A percentile compares a stretch with the other conserved stretches of the same genome.
These are phyloP conservation scores for Lagopus muta DNA, from an alignment of 2,113 vertebrate genomes.

Conservation along the genomic window DNA sequence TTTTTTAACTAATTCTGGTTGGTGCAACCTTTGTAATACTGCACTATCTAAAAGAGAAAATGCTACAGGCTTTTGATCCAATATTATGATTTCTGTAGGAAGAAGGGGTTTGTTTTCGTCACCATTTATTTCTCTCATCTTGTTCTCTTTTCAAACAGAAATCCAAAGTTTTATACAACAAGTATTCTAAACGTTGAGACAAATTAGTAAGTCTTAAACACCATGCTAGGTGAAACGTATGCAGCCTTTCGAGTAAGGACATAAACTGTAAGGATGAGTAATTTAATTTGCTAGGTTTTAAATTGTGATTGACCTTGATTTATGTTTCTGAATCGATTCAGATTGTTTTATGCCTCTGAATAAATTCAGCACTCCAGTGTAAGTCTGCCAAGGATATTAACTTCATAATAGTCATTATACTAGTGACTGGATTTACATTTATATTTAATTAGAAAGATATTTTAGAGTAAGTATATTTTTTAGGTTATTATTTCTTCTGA, in stretches of 20 bases:
- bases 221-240: conserved; percentile 24
- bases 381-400: background rate
- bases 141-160: background rate
- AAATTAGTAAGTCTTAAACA: background rate
- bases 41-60: background rate
- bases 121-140: conserved; percentile 1
- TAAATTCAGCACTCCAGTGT: background rate
- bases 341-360: background rate
- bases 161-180: conserved; percentile 24
- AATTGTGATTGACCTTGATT: conserved; percentile 21
- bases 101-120: background rate
- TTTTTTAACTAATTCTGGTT: background rate
- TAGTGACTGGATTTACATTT: background rate
- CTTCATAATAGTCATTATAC: background rate
- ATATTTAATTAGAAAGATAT: background rate
- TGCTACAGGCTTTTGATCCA: background rate
- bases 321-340: conserved; percentile 16
- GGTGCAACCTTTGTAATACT: background rate
- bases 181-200: conserved; percentile 6
- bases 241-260: conserved; percentile 15
- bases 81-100: background rate
- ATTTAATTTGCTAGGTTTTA: conserved; percentile 19
- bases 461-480: background rate
- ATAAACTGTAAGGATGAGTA: conserved; percentile 17
- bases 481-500: background rate